Percentiles rank a stretch among this genome's conserved stretches.
Conservation (phyloP, 2,797 vertebrate genomes). For the Melanotaenia parkinsoni region DNA sequence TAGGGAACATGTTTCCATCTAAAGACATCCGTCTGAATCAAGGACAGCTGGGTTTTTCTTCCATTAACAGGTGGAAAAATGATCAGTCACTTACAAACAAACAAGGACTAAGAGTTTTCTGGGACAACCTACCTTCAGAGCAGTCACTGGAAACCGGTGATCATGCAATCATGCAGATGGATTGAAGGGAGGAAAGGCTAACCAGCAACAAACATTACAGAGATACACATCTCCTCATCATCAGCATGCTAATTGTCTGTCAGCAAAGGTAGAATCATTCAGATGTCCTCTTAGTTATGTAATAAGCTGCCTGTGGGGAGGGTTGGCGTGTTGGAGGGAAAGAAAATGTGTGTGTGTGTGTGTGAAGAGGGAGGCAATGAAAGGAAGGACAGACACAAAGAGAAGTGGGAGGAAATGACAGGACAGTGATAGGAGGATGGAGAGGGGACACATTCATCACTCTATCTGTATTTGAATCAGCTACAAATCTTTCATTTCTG, state of each 20-base stretch:
- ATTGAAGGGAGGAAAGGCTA: conserved; percentile 29
- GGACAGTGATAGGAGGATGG: conserved; percentile 40
- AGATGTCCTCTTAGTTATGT: conserved; percentile 61
- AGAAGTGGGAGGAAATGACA: conserved; percentile 38
- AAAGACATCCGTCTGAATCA: conserved; percentile 48
- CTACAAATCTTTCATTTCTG: conserved; percentile 27
- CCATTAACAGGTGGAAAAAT: conserved; percentile 10
- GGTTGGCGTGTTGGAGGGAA: conserved; percentile 6
- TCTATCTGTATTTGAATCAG: conserved; percentile 54
- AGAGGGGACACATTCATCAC: conserved; percentile 65
- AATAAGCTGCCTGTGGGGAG: conserved; percentile 48
- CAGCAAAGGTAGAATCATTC: conserved; percentile 67
- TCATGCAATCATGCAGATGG: neutral
- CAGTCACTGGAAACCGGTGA: conserved; percentile 31
- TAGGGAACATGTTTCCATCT: conserved; percentile 26
- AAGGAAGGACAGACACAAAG: conserved; percentile 35
- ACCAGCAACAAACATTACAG: conserved; percentile 31
- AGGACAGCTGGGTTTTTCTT: conserved; percentile 30
- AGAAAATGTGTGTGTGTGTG: neutral
- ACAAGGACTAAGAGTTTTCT: conserved; percentile 34
- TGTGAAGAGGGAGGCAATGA: neutral
- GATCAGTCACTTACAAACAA: conserved; percentile 39
- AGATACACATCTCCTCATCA: conserved; percentile 56
- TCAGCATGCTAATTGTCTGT: conserved; percentile 74
- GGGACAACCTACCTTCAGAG: conserved; percentile 11